Base-by-base conservation (phyloP, 2,113 vertebrate genomes). In the Spea bombifrons region DNA sequence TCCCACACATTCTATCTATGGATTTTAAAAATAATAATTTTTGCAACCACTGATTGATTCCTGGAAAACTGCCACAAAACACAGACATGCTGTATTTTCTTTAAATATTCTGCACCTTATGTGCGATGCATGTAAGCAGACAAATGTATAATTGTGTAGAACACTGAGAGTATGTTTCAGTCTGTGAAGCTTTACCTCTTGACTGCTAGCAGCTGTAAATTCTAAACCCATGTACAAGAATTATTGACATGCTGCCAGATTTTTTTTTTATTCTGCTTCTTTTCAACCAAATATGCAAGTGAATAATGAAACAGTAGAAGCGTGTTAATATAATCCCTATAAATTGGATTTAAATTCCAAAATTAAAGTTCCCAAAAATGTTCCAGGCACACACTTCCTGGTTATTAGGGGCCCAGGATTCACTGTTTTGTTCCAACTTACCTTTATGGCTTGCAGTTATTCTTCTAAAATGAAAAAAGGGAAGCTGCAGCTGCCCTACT, bases 71-170 rank as follows among this genome's bases (percentile, higher is more conserved):
- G 59, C 73, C 73, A 66, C 30, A 7, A 17, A 66, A 12, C 8
- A 52, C 47, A 66, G 73, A 75, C 73, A 47, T 66, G 17, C 64
- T 66, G 46, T 66, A 63, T 75, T 75, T 75, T 75, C 59, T 74
- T 75, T 75, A 75, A 75, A 75, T 67, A 76, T 68, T 76, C 66
- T 13, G 47, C 15, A 7, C 49, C 74, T 76, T 66, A 76, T 76
- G 30, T 65, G 3, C 16, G 63, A 65, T 65, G 30, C 63, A 65
- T 17, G 48, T 76, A 76, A 68, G 66, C 74, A 57, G 74, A 67
- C 61, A 75, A 65, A 66, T 75, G 73, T 66, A 75, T 52, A 50
- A 75, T 66, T 66, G 48, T 52, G 61, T 66, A 75, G 65, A 66
- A 66, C 63, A 65, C 63, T 75, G 48, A 52, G n/a, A 75, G 49